Base-by-base conservation (phyloP, 2,113 vertebrate species). In the Dipodomys spectabilis region DNA sequence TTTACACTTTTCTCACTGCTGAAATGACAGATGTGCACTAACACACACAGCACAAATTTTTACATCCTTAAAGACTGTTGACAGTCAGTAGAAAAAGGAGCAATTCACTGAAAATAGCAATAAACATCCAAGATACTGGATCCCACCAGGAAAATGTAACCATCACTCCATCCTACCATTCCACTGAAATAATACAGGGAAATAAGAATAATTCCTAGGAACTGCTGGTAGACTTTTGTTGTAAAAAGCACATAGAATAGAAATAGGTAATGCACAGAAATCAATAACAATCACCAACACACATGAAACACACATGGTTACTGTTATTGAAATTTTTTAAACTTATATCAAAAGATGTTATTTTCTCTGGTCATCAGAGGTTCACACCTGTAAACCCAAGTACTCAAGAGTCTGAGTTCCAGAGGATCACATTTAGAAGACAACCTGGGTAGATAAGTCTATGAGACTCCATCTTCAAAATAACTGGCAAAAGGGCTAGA, bases 181-280 rank as follows among this genome's bases (percentile, higher is more conserved):
- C 39, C 80, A 27, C 4, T 23, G 35, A 78, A 12, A 77, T 5
- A n/a, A 39, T 49, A 1, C 75, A 35, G 45, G 77, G 69, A 67
- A 62, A 93, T 35, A 95, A 92, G 11, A 88, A 82, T 39, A 88
- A 82, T 39, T 20, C 64, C 57, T 81, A 78, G 35, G 35, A 60
- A 44, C 6, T 71, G 12, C 18, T 91, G 25, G 39, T 8, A 16
- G 49, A 75, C 57, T 25, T 74, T 84, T 57, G 79, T n/a, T 85
- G n/a, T 75, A 81, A 73, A 92, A 71, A 18, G 19, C 3, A 32
- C 30, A 64, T 2, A 22, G 15, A 7, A 85, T 57, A 69, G 30
- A 85, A 57, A 92, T 57, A 22, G 1, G 44, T 5, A 62, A 7
- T n/a, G 49, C n/a, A 91, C 18, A 91, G 44, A 67, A 67, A 75